phyloP scores from a whole-genome alignment of 1,140 invertebrate genomes.

The Drosophila mojavensis region DNA sequence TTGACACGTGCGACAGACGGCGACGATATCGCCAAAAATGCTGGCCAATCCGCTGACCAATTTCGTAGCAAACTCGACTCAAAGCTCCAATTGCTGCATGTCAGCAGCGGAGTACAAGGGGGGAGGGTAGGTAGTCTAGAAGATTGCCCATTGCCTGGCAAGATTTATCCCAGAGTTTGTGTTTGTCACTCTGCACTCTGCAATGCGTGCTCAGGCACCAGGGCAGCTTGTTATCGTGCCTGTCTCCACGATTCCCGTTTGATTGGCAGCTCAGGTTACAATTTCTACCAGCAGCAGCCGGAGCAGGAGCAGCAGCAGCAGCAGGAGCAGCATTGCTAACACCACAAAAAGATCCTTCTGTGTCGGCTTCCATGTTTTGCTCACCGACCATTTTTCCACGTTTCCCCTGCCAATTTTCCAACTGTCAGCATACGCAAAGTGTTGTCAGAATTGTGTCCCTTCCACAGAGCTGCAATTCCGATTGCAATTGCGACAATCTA shows the following conservation, averaged over 20 bases:
- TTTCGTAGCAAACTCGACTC: slow-evolving; percentile 27
- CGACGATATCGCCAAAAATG: slow-evolving; percentile 33
- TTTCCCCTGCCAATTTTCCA: slow-evolving; percentile 44
- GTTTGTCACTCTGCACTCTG: slow-evolving; percentile 64
- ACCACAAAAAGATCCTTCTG: slow-evolving; percentile 49
- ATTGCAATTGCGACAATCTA: slow-evolving; percentile 11
- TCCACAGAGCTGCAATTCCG: slow-evolving; percentile 3
- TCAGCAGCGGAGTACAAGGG: too few relatives aligned
- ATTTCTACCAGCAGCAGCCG: slow-evolving; percentile 41
- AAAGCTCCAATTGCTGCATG: slow-evolving; percentile 68
- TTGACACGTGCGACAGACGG: slow-evolving; percentile 63
- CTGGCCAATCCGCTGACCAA: slow-evolving; percentile 17
- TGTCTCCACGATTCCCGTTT: slow-evolving; percentile 56
- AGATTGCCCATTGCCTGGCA: slow-evolving; percentile 34
- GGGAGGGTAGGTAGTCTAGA: too few relatives aligned
- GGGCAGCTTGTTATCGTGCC: slow-evolving; percentile 74
- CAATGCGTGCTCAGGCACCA: background rate
- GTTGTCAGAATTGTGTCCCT: slow-evolving; percentile 36
- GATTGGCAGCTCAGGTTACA: slow-evolving; percentile 77
- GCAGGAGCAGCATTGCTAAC: slow-evolving; percentile 33
- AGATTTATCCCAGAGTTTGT: slow-evolving; percentile 76
- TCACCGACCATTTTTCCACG: slow-evolving; percentile 40
- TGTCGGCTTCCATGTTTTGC: slow-evolving; percentile 29
- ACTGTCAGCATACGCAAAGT: slow-evolving; percentile 46
- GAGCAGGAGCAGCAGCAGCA: slow-evolving; percentile 29